Percentiles rank a stretch among this genome's conserved stretches.
These are phyloP conservation scores for Diarsia dahlii DNA, from an alignment of 2,888 invertebrate species.

Conservation along the genomic window DNA sequence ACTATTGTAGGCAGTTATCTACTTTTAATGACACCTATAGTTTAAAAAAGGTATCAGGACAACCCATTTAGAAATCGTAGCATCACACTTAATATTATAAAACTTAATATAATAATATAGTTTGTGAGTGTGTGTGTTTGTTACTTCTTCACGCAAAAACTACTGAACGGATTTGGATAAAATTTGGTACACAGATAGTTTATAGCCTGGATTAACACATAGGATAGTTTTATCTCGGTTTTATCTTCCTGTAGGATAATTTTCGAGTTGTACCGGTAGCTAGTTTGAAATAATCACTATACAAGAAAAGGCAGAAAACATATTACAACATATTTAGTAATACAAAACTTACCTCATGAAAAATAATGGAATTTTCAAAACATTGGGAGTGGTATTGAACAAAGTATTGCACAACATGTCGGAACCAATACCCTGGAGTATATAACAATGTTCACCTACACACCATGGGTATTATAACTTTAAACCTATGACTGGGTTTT, in stretches of 20 bases:
- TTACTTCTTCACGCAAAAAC: too few relatives aligned
- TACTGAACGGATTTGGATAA: too few relatives aligned
- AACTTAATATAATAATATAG: too few relatives aligned
- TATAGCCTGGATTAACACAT: too few relatives aligned
- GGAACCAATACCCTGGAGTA: background rate
- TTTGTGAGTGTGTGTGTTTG: too few relatives aligned
- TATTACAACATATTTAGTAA: background rate
- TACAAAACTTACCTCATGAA: background rate
- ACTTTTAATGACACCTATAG: background rate
- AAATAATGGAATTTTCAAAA: background rate
- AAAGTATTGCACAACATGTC: conserved; percentile 10
- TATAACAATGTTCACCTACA: background rate
- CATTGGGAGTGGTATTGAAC: background rate
- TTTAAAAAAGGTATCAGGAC: too few relatives aligned
- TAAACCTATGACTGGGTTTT: conserved; percentile 27
- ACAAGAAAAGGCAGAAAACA: background rate
- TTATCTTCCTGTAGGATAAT: too few relatives aligned
- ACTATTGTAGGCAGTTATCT: background rate
- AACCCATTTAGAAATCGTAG: too few relatives aligned
- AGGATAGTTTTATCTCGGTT: too few relatives aligned
- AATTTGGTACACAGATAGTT: too few relatives aligned
- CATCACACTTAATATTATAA: too few relatives aligned
- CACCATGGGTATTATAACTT: background rate
- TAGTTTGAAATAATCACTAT: background rate
- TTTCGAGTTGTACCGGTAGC: too few relatives aligned